Percentiles rank a stretch among this genome's conserved stretches.
These are phyloP conservation scores for Rhopalosiphum maidis DNA, from an alignment of 1,140 invertebrate species.

Conservation along the genomic window DNA sequence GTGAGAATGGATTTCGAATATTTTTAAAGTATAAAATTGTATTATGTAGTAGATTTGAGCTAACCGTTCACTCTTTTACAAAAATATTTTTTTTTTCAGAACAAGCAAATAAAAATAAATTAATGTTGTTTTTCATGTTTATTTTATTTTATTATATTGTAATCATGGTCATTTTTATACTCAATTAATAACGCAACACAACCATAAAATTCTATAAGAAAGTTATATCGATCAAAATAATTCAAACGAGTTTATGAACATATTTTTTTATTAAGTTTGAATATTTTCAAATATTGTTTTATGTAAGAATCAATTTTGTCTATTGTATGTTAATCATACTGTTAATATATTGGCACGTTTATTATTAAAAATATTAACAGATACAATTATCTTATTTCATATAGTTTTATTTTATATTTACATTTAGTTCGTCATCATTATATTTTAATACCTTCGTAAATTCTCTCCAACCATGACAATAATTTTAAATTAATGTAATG, in stretches of 20 bases:
- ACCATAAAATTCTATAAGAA: background rate
- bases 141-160: background rate
- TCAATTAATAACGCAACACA: background rate
- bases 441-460: background rate
- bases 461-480: conserved; percentile 14
- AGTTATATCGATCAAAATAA: background rate
- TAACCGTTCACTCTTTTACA: background rate
- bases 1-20: background rate
- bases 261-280: background rate
- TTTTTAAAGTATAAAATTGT: background rate
- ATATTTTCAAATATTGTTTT: background rate
- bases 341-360: background rate
- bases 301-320: background rate
- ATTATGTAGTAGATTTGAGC: background rate
- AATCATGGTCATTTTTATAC: background rate
- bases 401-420: conserved; percentile 6
- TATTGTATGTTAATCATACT: background rate
- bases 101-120: background rate
- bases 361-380: background rate
- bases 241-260: background rate
- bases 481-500: conserved; percentile 14
- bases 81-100: background rate
- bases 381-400: background rate
- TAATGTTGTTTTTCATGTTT: background rate
- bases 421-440: background rate